Evolutionary conservation across 2,797 vertebrate genomes (phyloP).

Genomic region (Moxostoma hubbsi): DNA sequence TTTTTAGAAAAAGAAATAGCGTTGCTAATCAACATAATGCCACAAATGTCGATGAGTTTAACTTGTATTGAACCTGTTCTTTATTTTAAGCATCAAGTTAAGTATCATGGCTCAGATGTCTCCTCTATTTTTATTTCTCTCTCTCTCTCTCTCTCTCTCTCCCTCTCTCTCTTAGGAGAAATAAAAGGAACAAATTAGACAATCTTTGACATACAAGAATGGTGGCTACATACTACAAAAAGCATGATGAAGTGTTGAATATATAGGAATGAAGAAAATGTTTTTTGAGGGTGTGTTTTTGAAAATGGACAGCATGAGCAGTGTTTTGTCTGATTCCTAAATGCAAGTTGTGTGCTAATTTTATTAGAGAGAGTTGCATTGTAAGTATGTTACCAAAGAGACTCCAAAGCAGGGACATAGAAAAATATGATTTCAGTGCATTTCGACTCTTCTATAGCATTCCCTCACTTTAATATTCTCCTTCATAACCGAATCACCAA

Average conservation of each 20-base stretch:
- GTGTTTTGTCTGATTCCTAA: too few species aligned
- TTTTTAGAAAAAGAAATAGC: too few species aligned
- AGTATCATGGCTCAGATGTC: too few species aligned
- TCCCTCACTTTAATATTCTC: constrained; percentile 23
- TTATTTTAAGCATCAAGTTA: too few species aligned
- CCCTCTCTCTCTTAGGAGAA: neutral
- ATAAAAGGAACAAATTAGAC: constrained; percentile 1
- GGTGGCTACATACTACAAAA: neutral
- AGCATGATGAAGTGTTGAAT: neutral
- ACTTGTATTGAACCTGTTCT: too few species aligned
- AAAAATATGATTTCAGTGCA: constrained; percentile 21
- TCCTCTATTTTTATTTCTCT: too few species aligned
- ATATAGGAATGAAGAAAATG: neutral
- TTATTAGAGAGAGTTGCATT: neutral
- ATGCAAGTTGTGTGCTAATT: neutral
- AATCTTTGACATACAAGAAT: neutral
- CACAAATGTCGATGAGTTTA: too few species aligned
- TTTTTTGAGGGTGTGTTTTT: too few species aligned
- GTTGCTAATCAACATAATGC: too few species aligned
- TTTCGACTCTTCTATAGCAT: constrained; percentile 2
- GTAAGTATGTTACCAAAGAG: constrained; percentile 25
- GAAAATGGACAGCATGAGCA: too few species aligned
- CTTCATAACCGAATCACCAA: constrained; percentile 19
- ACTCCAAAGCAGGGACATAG: constrained; percentile 2
- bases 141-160: too few species aligned